Base-by-base conservation (phyloP, 2,113 vertebrate species). In the Vireo altiloquus region DNA sequence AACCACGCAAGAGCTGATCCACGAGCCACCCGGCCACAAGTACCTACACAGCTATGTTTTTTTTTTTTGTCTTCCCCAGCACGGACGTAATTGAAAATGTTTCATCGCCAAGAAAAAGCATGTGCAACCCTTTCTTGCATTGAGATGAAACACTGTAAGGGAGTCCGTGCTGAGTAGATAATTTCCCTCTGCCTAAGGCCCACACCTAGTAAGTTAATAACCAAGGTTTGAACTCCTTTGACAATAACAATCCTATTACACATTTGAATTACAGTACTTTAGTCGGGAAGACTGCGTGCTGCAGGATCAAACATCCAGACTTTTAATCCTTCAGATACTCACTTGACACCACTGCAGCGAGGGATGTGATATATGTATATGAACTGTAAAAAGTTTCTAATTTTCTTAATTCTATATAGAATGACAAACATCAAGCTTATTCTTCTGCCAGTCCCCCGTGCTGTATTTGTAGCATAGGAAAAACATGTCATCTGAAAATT, bases 261-360 rank as follows among this genome's bases (percentile, higher is more conserved):
- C 18, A 13, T 61, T 27, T 27, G 65, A 81, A 49, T 56, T 47
- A 13, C 30, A 65, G 49, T 30, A 8, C 1, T 0, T 23, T 3
- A 25, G 50, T 18, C 12, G 14, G 31, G 17, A 82, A 28, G 39
- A 28, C 6, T 3, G 47, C 20, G 17, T 46, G 15, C 76, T 28
- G 27, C 33, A 16, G 52, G 9, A 56, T 4, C 49, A 18, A 44
- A 46, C 52, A 31, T 4, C 33, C 63, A 27, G 17, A 17, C 35
- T 76, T 37, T 28, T 37, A 31, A 54, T 57, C 69, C 60, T n/a
- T 33, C 31, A 6, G 19, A 31, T 40, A 28, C n/a, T 65, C 54
- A 2, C 37, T 27, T 42, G 27, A 17, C 72, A 72, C 27, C 24
- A 1, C 39, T n/a, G 37, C 7, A 23, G 33, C 0, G 0, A 42